These are phyloP conservation scores for Dexiosoma caninum DNA, from an alignment of 2,888 invertebrate genomes.

Conservation along the genomic window DNA sequence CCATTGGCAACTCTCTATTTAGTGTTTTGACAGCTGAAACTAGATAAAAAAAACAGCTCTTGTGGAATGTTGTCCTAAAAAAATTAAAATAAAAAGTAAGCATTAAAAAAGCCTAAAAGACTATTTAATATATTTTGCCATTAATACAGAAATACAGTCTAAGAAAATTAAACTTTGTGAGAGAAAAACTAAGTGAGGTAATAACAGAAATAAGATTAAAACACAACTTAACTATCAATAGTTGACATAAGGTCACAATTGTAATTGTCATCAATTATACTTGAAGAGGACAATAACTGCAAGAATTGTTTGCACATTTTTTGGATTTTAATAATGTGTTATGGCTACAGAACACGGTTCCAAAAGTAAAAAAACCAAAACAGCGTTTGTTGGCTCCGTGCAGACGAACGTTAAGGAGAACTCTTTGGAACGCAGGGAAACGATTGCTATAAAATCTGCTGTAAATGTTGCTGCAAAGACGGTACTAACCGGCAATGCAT, in stretches of 20 bases:
- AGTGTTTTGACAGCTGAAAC: slow-evolving; percentile 54
- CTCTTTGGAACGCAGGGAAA: neutral
- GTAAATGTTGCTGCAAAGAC: neutral
- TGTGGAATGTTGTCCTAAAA: slow-evolving; percentile 52
- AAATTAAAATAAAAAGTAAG: neutral
- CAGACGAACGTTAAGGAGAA: neutral
- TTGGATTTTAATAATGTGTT: slow-evolving; percentile 47
- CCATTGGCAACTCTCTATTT: too few species aligned
- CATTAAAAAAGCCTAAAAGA: neutral
- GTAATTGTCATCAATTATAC: neutral
- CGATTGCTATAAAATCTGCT: neutral
- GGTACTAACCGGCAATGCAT: neutral
- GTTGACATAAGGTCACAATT: slow-evolving; percentile 46
- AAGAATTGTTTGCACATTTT: neutral
- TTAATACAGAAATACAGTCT: neutral
- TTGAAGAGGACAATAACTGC: neutral
- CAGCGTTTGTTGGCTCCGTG: slow-evolving; percentile 21
- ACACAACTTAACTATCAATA: neutral
- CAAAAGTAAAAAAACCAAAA: slow-evolving; percentile 22
- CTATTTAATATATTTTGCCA: neutral
- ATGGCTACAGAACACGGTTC: slow-evolving; percentile 54
- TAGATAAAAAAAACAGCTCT: slow-evolving; percentile 30
- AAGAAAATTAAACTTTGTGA: neutral
- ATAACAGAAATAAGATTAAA: neutral
- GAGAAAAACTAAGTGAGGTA: neutral